These are phyloP conservation scores for Oophaga pumilio DNA, from an alignment of 2,113 vertebrate genomes.

Conservation along the genomic window DNA sequence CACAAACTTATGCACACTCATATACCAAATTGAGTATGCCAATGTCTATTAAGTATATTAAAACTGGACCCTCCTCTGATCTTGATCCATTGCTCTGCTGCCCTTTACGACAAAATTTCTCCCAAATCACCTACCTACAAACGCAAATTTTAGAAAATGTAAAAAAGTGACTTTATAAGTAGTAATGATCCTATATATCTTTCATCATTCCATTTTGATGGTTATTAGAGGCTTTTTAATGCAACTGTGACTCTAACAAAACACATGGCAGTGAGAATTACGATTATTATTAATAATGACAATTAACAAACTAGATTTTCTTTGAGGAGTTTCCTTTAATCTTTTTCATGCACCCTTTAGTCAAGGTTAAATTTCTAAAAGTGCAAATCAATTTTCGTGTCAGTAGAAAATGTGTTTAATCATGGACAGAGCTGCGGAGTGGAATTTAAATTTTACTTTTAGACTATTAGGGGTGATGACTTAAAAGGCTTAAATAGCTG, in stretches of 20 bases:
- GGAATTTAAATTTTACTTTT: slow-evolving; percentile 15
- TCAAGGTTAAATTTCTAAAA: slow-evolving; percentile 30
- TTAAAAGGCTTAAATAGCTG: background rate
- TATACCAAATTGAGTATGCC: too few relatives aligned
- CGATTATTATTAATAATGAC: background rate
- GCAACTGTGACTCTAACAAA: background rate
- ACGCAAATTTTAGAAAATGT: too few relatives aligned
- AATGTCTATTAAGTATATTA: too few relatives aligned
- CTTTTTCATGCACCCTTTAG: slow-evolving; percentile 4
- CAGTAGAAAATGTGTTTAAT: slow-evolving; percentile 33
- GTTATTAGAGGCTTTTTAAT: background rate
- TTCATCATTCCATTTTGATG: too few relatives aligned
- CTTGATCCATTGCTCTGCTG: too few relatives aligned
- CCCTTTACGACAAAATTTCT: too few relatives aligned
- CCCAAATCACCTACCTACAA: too few relatives aligned
- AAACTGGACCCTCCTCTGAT: too few relatives aligned
- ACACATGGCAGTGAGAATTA: background rate
- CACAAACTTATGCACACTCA: too few relatives aligned
- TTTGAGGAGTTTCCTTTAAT: slow-evolving; percentile 2
- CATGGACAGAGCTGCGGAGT: background rate
- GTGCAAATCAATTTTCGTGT: slow-evolving; percentile 37
- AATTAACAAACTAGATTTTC: slow-evolving; percentile 26
- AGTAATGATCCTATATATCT: too few relatives aligned
- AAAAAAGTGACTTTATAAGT: too few relatives aligned
- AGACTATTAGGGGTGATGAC: background rate